A percentile compares a stretch with the other conserved stretches of the same genome.
Evolutionary conservation across 2,888 invertebrate species (phyloP).

Genomic region (Andrena haemorrhoa): DNA sequence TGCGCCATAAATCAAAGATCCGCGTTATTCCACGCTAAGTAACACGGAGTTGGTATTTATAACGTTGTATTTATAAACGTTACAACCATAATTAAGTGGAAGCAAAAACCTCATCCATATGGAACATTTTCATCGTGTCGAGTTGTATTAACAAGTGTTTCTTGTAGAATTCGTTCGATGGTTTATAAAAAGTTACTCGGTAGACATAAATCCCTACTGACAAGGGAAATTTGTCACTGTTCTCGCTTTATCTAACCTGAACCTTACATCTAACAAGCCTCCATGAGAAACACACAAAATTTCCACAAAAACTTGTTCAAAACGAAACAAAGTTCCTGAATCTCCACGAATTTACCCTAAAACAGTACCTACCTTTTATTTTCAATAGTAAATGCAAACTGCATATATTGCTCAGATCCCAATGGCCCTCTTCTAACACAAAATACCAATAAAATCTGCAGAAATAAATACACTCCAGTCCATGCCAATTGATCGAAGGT

Average conservation of each 20-base stretch:
- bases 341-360: too few species aligned
- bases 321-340: too few species aligned
- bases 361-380: too few species aligned
- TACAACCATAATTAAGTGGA: slow-evolving; percentile 7
- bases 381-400: too few species aligned
- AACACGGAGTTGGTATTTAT: slow-evolving; percentile 1
- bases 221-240: not conserved
- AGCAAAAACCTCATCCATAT: slow-evolving; percentile 9
- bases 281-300: too few species aligned
- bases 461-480: too few species aligned
- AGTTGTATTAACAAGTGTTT: not conserved
- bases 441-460: too few species aligned
- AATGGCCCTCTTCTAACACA: too few species aligned
- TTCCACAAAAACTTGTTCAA: too few species aligned
- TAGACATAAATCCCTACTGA: not conserved
- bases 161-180: not conserved
- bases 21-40: not conserved
- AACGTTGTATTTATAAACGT: slow-evolving; percentile 8
- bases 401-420: too few species aligned
- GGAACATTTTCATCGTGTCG: not conserved
- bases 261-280: too few species aligned
- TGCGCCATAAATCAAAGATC: slow-evolving; percentile 22
- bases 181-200: not conserved
- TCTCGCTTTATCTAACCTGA: not conserved
- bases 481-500: too few species aligned